Evolutionary conservation across 2,113 vertebrate species (phyloP).

Genomic region (Dasyornis broadbenti): DNA sequence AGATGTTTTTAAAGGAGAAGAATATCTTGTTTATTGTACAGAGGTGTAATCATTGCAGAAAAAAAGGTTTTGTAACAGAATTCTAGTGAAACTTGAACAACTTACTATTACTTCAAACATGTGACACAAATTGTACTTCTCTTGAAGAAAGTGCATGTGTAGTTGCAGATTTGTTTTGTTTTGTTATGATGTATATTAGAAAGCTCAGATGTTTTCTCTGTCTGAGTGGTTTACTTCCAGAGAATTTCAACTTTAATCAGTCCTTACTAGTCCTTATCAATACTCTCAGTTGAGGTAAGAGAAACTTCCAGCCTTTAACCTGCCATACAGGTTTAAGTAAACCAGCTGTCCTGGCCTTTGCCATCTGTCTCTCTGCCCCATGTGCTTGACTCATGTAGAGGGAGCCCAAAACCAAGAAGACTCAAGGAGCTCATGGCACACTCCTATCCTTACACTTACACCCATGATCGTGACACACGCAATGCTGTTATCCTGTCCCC

Average conservation of each 20-base stretch:
- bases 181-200: background rate
- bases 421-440: rapidly evolving
- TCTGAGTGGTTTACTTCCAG: background rate
- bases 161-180: background rate
- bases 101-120: background rate
- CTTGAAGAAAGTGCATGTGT: background rate
- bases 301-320: background rate
- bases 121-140: background rate
- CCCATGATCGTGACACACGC: background rate
- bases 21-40: background rate
- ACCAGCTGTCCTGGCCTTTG: background rate
- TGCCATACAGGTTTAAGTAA: background rate
- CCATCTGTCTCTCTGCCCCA: background rate
- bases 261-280: background rate
- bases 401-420: background rate
- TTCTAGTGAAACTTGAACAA: background rate
- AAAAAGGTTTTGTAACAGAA: background rate
- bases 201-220: background rate
- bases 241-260: background rate
- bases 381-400: background rate
- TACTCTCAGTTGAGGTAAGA: background rate
- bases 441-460: background rate
- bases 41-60: background rate
- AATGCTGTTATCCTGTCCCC: background rate
- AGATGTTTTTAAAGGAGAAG: background rate